Evolutionary conservation across 2,113 vertebrate species (phyloP).

Genomic region (Cyphomyrus discorhynchus): DNA sequence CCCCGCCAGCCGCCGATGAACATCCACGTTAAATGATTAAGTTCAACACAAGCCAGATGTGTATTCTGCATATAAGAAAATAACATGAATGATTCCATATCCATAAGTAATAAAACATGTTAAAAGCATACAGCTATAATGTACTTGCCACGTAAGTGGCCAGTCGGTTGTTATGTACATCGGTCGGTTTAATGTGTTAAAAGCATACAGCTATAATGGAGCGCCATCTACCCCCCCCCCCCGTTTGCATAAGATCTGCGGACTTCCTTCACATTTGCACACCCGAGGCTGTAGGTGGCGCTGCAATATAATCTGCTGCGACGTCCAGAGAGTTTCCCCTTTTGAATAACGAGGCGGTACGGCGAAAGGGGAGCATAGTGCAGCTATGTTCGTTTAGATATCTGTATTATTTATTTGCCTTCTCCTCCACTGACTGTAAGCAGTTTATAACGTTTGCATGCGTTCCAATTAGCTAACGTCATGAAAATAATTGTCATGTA

Average conservation of each 20-base stretch:
- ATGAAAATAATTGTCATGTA: not conserved
- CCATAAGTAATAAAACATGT: not conserved
- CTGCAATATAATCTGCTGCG: not conserved
- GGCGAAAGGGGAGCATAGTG: not conserved
- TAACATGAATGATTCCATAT: not conserved
- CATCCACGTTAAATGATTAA: not conserved
- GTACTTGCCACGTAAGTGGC: not conserved
- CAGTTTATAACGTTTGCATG: not conserved
- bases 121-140: not conserved
- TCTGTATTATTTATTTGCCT: not conserved
- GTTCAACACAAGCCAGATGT: not conserved
- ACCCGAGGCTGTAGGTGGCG: slow-evolving; percentile 5
- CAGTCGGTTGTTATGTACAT: too few relatives aligned
- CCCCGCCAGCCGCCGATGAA: not conserved
- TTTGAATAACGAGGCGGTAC: not conserved
- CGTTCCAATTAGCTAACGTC: not conserved
- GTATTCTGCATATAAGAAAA: not conserved
- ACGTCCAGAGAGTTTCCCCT: not conserved
- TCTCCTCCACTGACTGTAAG: not conserved
- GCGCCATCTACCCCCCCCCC: not conserved
- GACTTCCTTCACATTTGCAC: not conserved
- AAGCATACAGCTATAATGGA: not conserved
- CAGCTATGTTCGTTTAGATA: not conserved
- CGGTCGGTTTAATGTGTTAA: not conserved
- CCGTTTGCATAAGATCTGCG: not conserved